Evolutionary conservation across 2,888 invertebrate genomes (phyloP), one percentile per base, ranked within the genome.

Genomic region (Spodoptera picta): DNA sequence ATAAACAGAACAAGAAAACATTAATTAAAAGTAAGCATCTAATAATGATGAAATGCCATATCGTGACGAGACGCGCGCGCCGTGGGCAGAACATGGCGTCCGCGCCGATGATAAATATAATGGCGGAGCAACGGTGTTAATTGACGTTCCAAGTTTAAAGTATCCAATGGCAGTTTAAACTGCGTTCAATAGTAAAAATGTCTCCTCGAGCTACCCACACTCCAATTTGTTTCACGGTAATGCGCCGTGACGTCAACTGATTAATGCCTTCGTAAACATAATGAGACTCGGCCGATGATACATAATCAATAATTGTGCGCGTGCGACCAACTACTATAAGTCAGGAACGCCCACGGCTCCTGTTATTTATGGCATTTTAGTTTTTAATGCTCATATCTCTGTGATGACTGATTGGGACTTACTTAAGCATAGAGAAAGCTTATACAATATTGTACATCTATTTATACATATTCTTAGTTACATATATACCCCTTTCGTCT

Each of bases 211-310:
- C 92, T 83, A 46, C 69, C 83, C 81, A 74, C 81, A 76, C 87
- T 81, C 85, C 92, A 92, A 92, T 92, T 92, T 92, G 92, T 92
- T 92, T 89, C 83, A 86, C 87, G 85, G 89, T 92, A 91, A 92
- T 91, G 88, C 89, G 79, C 80, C 83, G 83, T 87, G 89, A 90
- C 89, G 88, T 87, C 83, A 83, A 62, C 87, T 90, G 91, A 92
- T 90, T 89, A 91, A 92, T 92, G 90, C 84, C 83, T 88, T 87
- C 87, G 86, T 87, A 85, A 87, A 81, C 81, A 86, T 92, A 92
- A 92, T 92, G 91, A 91, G 91, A 84, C 88, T 84, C 73, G 82
- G 83, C 77, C 83, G 84, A 87, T 83, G 88, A 88, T 89, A 85
- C 83, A 84, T 84, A 86, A 89, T 90, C 89, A 87, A 90, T 90